Conservation (phyloP, 2,888 invertebrate species). For the Melanchra persicariae region DNA sequence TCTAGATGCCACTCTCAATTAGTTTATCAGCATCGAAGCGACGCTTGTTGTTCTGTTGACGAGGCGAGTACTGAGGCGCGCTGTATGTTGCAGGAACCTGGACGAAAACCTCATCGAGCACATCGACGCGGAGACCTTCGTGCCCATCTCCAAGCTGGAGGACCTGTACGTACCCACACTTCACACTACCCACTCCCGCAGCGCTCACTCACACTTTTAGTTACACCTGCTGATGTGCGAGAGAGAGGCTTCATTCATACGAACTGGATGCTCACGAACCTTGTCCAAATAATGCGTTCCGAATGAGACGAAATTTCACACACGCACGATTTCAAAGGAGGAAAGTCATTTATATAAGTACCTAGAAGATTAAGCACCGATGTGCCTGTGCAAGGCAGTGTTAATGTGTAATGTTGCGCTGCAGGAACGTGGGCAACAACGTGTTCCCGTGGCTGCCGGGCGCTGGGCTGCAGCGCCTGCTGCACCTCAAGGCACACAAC, state of each 20-base stretch:
- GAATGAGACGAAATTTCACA: too few species aligned
- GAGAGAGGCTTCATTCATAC: too few species aligned
- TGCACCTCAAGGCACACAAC: conserved; percentile 97
- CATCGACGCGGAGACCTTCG: conserved; percentile 96
- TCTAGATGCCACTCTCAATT: too few species aligned
- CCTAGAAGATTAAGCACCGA: too few species aligned
- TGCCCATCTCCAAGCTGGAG: conserved; percentile 94
- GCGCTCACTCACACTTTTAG: neutral
- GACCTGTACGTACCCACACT: conserved; percentile 96
- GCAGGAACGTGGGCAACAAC: conserved; percentile 97
- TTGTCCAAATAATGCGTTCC: too few species aligned
- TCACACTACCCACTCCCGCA: too few species aligned
- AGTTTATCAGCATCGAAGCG: too few species aligned
- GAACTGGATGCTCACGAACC: neutral
- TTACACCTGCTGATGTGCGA: neutral
- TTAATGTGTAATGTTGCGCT: conserved; percentile 20
- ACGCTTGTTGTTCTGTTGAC: neutral
- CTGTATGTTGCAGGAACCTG: conserved; percentile 93
- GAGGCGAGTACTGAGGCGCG: neutral
- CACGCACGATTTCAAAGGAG: neutral
- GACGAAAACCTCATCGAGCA: conserved; percentile 96
- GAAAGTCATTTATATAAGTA: neutral
- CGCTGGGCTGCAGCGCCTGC: conserved; percentile 94
- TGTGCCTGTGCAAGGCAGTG: neutral
- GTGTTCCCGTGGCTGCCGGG: conserved; percentile 95